Conservation (phyloP, 2,888 invertebrate genomes). For the Agriopis marginaria region DNA sequence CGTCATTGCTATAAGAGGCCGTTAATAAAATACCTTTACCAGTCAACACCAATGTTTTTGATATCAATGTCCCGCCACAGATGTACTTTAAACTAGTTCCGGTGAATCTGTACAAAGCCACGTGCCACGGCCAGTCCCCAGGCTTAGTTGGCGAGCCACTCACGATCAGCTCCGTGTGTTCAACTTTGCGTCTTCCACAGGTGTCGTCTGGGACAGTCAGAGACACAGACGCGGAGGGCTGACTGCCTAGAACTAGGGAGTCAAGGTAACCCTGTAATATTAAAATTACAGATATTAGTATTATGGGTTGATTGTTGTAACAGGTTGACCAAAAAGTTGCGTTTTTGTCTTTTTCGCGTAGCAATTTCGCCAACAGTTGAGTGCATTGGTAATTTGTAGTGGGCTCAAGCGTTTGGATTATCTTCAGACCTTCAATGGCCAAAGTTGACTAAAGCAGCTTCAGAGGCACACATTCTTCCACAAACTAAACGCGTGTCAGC, state of each 20-base stretch:
- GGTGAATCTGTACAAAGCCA: conserved; percentile 61
- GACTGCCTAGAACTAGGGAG: conserved; percentile 33
- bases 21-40: conserved; percentile 50
- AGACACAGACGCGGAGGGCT: conserved; percentile 50
- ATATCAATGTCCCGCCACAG: conserved; percentile 71
- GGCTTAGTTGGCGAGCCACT: conserved; percentile 62
- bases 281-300: neutral
- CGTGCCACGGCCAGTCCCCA: conserved; percentile 79
- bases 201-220: conserved; percentile 44
- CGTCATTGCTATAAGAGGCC: no score
- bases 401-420: no score
- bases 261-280: conserved; percentile 52
- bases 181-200: conserved; percentile 63
- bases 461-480: no score
- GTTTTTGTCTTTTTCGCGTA: no score
- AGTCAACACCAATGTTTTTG: conserved; percentile 63
- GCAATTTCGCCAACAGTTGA: no score
- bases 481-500: no score
- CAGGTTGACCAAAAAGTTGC: no score
- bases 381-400: no score
- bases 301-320: neutral
- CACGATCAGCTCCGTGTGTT: conserved; percentile 65
- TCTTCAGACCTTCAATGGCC: no score
- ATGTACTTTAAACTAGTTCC: conserved; percentile 56
- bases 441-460: no score